These are phyloP conservation scores for Hyperoplus lanceolatus DNA, from an alignment of 2,797 vertebrate genomes.

Conservation along the genomic window DNA sequence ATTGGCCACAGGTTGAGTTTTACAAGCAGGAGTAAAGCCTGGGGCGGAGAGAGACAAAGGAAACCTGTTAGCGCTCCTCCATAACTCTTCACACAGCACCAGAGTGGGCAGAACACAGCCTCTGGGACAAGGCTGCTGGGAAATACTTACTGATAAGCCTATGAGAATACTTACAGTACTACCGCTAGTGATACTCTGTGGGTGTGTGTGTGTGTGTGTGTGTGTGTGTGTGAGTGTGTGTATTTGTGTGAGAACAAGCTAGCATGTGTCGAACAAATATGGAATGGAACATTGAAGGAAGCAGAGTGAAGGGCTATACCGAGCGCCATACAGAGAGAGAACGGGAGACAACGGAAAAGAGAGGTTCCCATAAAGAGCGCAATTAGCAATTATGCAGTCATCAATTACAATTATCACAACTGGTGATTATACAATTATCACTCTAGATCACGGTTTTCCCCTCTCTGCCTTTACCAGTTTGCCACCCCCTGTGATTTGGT, in stretches of 20 bases:
- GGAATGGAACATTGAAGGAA: slow-evolving; percentile 41
- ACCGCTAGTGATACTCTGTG: slow-evolving; percentile 56
- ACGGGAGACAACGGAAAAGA: slow-evolving; percentile 73
- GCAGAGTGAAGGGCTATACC: slow-evolving; percentile 49
- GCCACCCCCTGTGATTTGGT: slow-evolving; percentile 79
- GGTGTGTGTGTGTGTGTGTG: slow-evolving; percentile 18
- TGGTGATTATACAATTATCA: slow-evolving; percentile 88
- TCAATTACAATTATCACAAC: slow-evolving; percentile 89
- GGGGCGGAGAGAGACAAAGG: slow-evolving; percentile 73
- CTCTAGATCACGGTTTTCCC: slow-evolving; percentile 82
- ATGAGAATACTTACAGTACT: slow-evolving; percentile 74
- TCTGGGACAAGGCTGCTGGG: slow-evolving; percentile 78
- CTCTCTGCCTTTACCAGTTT: slow-evolving; percentile 74
- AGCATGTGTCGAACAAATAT: slow-evolving; percentile 57
- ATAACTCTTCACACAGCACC: slow-evolving; percentile 77
- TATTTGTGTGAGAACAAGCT: slow-evolving; percentile 29
- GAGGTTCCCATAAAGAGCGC: slow-evolving; percentile 82
- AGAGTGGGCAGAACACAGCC: slow-evolving; percentile 76
- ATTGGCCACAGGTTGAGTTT: slow-evolving; percentile 74
- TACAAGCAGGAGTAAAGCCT: slow-evolving; percentile 78
- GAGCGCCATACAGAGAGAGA: slow-evolving; percentile 55
- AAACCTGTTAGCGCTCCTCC: slow-evolving; percentile 77
- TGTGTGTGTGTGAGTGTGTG: slow-evolving; percentile 11
- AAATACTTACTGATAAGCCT: slow-evolving; percentile 81
- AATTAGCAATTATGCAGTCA: slow-evolving; percentile 85